Evolutionary conservation across 2,888 invertebrate species (phyloP), one percentile per base, ranked within the genome.

Genomic region (Catocala fraxini): DNA sequence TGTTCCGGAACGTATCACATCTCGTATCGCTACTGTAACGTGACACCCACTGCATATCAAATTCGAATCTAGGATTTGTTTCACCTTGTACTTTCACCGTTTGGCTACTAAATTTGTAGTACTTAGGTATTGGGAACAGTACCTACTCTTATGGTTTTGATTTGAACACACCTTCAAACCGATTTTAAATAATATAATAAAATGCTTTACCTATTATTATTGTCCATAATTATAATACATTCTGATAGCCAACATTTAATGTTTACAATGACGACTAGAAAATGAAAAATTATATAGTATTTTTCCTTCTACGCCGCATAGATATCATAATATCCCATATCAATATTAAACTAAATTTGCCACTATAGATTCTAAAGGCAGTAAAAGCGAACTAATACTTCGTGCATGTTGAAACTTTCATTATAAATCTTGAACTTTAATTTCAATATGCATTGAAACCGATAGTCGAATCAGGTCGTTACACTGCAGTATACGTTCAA

Each of bases 1-100:
- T 73, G 71, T 77, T 77, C 67, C 80, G 73, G 76, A 79, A 77
- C 80, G 76, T 59, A 63, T 69, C 63, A 57, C 60, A 59, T 61
- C 53, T 61, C 62, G 56, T 66, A 52, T 35, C 61, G 51, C 56
- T 59, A 63, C 43, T 13, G 75, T 67, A 78, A 77, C 56, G 43
- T 33, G 53, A 79, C 63, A 77, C 70, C 56, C 54, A 58, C 52
- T 52, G 56, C 45, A 39, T 75, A 68, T 78, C 78, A 34, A 48
- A 54, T 79, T 65, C 52, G 39, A 47, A 58, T 65, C 62, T 65
- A 60, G 66, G 64, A 62, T 69, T 62, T 33, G 57, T 56, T 62
- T 65, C 58, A 63, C 39, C n/a, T 46, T 15, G 12, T 48, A 67
- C 70, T 73, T 79, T 79, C 78, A 71, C 73, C 54, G 53, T 13